Evolutionary conservation across 1,140 invertebrate species (phyloP).

Genomic region (Drosophila quadrilineata): DNA sequence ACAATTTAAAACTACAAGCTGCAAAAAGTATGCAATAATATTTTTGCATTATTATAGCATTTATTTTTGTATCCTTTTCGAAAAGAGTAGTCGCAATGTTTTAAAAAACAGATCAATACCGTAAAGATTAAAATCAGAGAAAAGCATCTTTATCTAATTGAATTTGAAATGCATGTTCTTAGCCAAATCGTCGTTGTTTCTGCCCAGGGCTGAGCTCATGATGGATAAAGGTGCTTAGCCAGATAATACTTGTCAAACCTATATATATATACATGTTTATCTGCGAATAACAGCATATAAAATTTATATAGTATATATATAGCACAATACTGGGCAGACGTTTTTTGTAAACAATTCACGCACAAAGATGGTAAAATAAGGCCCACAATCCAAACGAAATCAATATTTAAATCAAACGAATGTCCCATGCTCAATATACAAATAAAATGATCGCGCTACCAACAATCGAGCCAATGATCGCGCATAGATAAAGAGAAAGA

Average conservation of each 20-base stretch:
- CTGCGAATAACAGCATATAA: neutral
- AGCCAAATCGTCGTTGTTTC: conserved; percentile 80
- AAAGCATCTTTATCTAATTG: conserved; percentile 61
- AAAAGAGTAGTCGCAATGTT: conserved; percentile 15
- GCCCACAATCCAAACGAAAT: conserved; percentile 54
- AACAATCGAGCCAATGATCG: no score
- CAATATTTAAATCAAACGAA: conserved; percentile 11
- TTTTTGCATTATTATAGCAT: conserved; percentile 10
- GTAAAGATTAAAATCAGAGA: conserved; percentile 14
- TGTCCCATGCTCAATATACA: conserved; percentile 12
- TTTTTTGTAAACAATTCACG: conserved; percentile 82
- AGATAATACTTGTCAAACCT: conserved; percentile 13
- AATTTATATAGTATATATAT: conserved; percentile 55
- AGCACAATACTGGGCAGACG: conserved; percentile 79
- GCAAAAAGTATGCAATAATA: conserved; percentile 13
- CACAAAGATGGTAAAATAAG: conserved; percentile 81
- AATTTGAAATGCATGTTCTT: conserved; percentile 68
- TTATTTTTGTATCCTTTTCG: neutral
- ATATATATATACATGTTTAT: conserved; percentile 58
- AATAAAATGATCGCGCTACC: conserved; percentile 69
- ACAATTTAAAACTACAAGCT: conserved; percentile 35
- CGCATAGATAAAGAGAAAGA: conserved; percentile 19
- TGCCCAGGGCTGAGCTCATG: conserved; percentile 81
- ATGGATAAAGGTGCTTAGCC: conserved; percentile 63
- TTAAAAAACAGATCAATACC: conserved; percentile 13